These are phyloP conservation scores for Agapornis roseicollis DNA, from an alignment of 2,113 vertebrate genomes.

Conservation along the genomic window DNA sequence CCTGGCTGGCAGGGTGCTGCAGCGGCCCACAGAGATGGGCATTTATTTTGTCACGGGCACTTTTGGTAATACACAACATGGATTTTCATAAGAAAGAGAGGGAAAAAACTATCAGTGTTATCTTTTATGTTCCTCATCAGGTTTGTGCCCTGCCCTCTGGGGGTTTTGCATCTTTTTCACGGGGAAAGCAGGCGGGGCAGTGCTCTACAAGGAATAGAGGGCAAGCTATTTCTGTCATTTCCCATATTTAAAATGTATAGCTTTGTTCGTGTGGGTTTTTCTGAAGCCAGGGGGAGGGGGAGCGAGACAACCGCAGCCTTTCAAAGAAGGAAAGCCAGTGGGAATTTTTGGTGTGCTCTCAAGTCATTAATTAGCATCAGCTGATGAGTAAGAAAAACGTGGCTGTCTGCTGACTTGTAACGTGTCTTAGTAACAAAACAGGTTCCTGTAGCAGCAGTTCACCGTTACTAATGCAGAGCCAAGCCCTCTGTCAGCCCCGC, in stretches of 20 bases:
- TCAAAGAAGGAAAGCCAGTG: not conserved
- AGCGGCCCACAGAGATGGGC: not conserved
- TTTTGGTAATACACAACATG: not conserved
- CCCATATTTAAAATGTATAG: not conserved
- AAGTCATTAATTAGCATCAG: constrained; percentile 47
- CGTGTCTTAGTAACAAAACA: constrained; percentile 1
- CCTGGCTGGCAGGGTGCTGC: not conserved
- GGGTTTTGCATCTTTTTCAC: not conserved
- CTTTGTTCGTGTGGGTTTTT: not conserved
- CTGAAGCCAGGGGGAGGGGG: not conserved
- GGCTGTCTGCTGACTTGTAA: constrained; percentile 43
- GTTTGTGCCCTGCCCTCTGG: not conserved
- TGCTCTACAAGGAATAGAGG: not conserved
- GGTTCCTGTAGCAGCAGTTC: not conserved
- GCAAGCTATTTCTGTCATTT: not conserved
- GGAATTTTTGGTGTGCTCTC: constrained; percentile 14
- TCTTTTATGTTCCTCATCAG: not conserved
- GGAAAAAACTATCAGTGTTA: rapidly evolving
- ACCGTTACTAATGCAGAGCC: not conserved
- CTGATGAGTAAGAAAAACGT: constrained; percentile 39
- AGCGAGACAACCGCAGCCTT: not conserved
- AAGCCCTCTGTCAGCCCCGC: not conserved
- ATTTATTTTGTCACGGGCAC: not conserved
- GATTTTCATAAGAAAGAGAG: not conserved
- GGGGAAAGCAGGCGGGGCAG: not conserved